Evolutionary conservation across 2,888 invertebrate genomes (phyloP).

Genomic region (Nebria salina): DNA sequence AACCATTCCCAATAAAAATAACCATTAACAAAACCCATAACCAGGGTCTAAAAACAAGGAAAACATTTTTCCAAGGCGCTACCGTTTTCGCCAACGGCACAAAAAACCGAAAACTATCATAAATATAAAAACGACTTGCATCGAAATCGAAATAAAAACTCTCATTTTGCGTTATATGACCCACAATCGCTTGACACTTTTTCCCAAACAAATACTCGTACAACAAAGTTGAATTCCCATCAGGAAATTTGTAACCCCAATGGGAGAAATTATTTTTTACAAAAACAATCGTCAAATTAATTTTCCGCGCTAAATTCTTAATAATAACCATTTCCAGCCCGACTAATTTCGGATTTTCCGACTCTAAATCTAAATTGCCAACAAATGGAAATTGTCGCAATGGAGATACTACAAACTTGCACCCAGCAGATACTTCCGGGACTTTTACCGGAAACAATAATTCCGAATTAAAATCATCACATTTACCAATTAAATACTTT

Average conservation of each 20-base stretch:
- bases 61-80: slow-evolving; percentile 20
- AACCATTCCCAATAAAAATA: neutral
- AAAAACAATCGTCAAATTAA: slow-evolving; percentile 13
- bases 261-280: neutral
- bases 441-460: slow-evolving; percentile 14
- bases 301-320: neutral
- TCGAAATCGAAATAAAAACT: slow-evolving; percentile 27
- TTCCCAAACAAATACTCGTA: slow-evolving; percentile 4
- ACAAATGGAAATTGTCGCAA: neutral
- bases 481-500: neutral
- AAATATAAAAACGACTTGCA: slow-evolving; percentile 15
- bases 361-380: neutral
- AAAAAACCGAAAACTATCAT: slow-evolving; percentile 19
- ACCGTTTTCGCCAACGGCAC: slow-evolving; percentile 8
- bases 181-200: slow-evolving; percentile 17
- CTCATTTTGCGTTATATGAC: slow-evolving; percentile 17
- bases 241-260: slow-evolving; percentile 24
- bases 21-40: neutral
- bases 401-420: neutral
- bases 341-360: neutral
- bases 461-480: neutral
- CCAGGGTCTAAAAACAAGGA: slow-evolving; percentile 6
- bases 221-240: slow-evolving; percentile 4
- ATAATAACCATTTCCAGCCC: slow-evolving; percentile 24
- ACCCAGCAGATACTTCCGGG: slow-evolving; percentile 3